These are phyloP conservation scores for Xanthorhoe spadicearia DNA, from an alignment of 2,888 invertebrate genomes.

Conservation along the genomic window DNA sequence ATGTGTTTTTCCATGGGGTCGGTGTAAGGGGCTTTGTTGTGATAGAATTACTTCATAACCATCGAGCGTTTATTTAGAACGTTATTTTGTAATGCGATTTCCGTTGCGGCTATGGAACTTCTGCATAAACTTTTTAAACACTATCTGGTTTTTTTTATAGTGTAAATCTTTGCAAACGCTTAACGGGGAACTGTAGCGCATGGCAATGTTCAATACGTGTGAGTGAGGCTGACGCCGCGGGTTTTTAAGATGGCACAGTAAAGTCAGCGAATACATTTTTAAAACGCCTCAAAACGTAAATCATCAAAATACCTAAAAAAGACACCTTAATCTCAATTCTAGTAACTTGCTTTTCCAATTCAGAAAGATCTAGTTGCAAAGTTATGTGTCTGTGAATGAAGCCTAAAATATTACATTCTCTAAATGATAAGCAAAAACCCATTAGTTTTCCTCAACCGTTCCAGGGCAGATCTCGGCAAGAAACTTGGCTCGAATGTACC, in stretches of 20 bases:
- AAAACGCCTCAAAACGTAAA: too few relatives aligned
- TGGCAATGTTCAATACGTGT: too few relatives aligned
- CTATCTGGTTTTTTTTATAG: too few relatives aligned
- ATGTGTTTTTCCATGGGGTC: constrained; percentile 14
- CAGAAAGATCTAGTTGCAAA: background rate
- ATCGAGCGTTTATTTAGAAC: background rate
- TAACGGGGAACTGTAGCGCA: too few relatives aligned
- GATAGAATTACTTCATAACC: background rate
- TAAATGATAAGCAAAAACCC: constrained; percentile 17
- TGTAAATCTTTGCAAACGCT: too few relatives aligned
- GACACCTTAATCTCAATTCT: too few relatives aligned
- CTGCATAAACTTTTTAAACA: too few relatives aligned
- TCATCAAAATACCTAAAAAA: too few relatives aligned
- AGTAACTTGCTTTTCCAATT: background rate
- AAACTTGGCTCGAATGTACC: constrained; percentile 13
- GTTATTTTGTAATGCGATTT: background rate
- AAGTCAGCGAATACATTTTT: too few relatives aligned
- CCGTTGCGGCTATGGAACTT: background rate
- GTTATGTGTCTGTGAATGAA: background rate
- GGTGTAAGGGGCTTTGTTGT: constrained; percentile 2
- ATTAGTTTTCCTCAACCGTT: constrained; percentile 17
- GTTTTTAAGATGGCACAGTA: too few relatives aligned
- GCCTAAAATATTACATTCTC: background rate
- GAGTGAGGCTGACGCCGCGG: too few relatives aligned
- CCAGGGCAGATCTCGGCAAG: constrained; percentile 9